Base-by-base conservation (phyloP, 2,113 vertebrate species). In the Echinops telfairi region DNA sequence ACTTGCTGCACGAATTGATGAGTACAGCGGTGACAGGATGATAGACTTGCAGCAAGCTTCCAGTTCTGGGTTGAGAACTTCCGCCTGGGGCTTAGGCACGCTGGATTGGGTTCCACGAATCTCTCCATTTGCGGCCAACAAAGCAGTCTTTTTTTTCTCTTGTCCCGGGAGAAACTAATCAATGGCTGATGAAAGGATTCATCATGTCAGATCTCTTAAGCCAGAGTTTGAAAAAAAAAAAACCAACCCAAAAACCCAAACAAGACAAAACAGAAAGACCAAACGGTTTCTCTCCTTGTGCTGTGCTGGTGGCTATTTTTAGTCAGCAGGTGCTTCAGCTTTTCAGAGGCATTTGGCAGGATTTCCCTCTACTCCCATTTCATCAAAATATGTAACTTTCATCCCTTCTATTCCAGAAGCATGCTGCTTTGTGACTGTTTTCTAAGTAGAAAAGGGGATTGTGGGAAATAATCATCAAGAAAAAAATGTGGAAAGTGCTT, bases 321-420 rank as follows among this genome's bases (percentile, higher is more conserved):
- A 96, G 95, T 92, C 80, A 81, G 76, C 92, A 97, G 94, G 68
- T 96, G 77, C 90, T 96, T 47, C 91, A 94, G 92, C 88, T 75
- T 95, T 95, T 86, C 43, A 60, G 95, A 96, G 38, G 66, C 40
- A 76, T 92, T 22, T 82, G 93, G 92, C 77, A 19, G 11, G 27
- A 71, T 86, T 97, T 92, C 89, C 90, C 82, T 95, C 70, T 88
- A 75, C 78, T 94, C 40, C 23, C 40, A 58, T 95, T 88, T 96
- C 75, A 87, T 77, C 27, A 68, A 87, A 94, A 88, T 58, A 83
- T 94, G 79, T 76, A 96, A 89, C 90, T 58, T 29, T 73, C 38
- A 86, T 94, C 0, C 0, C 84, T 93, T 94, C 38, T 81, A 90
- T 97, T 97, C 71, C 78, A 43, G 27, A 95, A 95, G 90, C 71